A percentile compares a stretch with the other conserved stretches of the same genome.
Evolutionary conservation across 1,140 invertebrate genomes (phyloP).

Genomic region (Pseudoatta argentina): DNA sequence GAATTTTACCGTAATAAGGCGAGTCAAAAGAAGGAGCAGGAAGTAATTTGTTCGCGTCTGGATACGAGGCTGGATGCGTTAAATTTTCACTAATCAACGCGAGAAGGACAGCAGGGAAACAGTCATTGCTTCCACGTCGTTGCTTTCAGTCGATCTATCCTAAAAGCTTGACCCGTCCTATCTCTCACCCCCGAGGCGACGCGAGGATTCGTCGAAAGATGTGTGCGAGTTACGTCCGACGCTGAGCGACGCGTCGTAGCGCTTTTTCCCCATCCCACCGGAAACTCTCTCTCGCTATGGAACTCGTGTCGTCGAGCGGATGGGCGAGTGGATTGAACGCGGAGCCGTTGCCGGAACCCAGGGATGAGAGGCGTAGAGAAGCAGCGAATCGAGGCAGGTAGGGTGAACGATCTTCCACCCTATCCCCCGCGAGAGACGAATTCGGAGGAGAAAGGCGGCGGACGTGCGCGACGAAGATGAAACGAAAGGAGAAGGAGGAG

Average conservation of each 20-base stretch:
- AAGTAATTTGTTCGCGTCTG: conserved; percentile 50
- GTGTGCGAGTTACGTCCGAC: conserved; percentile 44
- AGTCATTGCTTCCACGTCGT: conserved; percentile 32
- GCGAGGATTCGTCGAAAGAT: conserved; percentile 35
- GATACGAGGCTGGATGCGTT: conserved; percentile 29
- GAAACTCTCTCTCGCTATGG: conserved; percentile 33
- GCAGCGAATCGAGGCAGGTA: conserved; percentile 59
- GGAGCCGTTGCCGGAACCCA: conserved; percentile 39
- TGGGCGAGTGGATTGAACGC: conserved; percentile 58
- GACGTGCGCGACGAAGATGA: conserved; percentile 35
- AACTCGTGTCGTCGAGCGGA: conserved; percentile 54
- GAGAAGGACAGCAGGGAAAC: conserved; percentile 12
- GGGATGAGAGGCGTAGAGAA: conserved; percentile 61
- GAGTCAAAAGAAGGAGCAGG: conserved; percentile 10
- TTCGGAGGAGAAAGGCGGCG: conserved; percentile 48
- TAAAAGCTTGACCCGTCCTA: conserved; percentile 57
- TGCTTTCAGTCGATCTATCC: conserved; percentile 56
- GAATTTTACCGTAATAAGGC: background rate
- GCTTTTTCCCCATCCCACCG: conserved; percentile 3
- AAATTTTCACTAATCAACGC: conserved; percentile 56
- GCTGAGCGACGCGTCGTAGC: conserved; percentile 36
- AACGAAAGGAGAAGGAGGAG: background rate
- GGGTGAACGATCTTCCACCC: conserved; percentile 59
- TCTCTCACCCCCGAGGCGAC: conserved; percentile 7
- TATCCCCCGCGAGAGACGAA: conserved; percentile 39